Evolutionary conservation across 1,140 invertebrate species (phyloP).

Genomic region (Goniozus legneri): DNA sequence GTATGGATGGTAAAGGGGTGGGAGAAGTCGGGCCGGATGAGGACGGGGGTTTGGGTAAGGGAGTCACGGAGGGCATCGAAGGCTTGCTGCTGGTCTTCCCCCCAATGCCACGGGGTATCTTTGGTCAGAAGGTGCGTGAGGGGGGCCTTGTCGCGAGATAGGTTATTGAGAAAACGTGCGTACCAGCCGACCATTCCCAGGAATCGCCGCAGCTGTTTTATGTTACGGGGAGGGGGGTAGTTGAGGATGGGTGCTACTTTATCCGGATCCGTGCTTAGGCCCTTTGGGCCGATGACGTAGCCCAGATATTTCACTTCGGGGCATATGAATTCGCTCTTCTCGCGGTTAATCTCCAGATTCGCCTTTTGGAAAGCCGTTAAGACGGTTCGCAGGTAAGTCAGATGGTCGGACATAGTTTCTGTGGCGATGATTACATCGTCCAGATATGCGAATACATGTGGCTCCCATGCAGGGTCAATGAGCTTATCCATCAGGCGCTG

Average conservation of each 20-base stretch:
- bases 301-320: constrained; percentile 2
- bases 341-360: background rate
- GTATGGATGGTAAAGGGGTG: background rate
- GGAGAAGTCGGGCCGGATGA: background rate
- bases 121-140: constrained; percentile 6
- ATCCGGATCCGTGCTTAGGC: constrained; percentile 4
- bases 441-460: constrained; percentile 27
- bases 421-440: constrained; percentile 30
- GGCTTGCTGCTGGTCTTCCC: background rate
- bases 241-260: background rate
- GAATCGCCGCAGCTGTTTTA: constrained; percentile 17
- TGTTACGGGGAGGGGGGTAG: constrained; percentile 19
- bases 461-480: constrained; percentile 29
- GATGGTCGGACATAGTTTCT: constrained; percentile 24
- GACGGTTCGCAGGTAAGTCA: constrained; percentile 1
- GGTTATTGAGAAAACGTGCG: constrained; percentile 37
- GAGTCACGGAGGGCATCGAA: background rate
- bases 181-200: constrained; percentile 37
- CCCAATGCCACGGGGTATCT: background rate
- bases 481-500: constrained; percentile 1
- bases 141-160: constrained; percentile 29
- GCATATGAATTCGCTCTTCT: constrained; percentile 10
- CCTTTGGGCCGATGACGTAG: constrained; percentile 5
- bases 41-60: background rate
- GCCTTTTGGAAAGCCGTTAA: background rate